Evolutionary conservation across 2,113 vertebrate species (phyloP), one percentile per base, ranked within the genome.

Genomic region (Labrus mixtus): DNA sequence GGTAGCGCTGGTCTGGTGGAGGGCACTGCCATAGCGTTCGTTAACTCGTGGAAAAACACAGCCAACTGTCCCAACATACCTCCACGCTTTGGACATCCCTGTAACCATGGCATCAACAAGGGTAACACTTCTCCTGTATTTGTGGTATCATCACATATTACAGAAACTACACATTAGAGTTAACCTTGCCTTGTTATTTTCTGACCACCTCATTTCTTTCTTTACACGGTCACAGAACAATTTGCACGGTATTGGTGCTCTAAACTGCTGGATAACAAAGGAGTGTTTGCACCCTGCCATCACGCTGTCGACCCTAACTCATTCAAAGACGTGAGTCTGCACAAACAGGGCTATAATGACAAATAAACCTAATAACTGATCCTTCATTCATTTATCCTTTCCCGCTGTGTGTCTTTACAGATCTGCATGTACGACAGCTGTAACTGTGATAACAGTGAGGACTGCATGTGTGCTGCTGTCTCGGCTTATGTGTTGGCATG

Each of bases 401-500:
- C 3, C 17, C 1, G 8, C 58, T 29, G 6, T 85, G 43, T 9
- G 10, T 83, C 68, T 41, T 41, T 8, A 25, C 87, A 99, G 98
- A 96, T 94, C 89, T 99, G 98, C 78, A 90, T 96, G 90, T 98
- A 98, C 48, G 97, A 98, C 94, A 97, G 90, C 0, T 99, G 98
- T 68, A 98, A 95, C 90, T 97, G 97, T 61, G 95, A 98, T 71
- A 95, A 90, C 51, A 97, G 94, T 0, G 97, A 98, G 81, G 94
- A 94, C 33, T 96, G 96, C 84, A 95, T 97, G 96, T 98, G 97
- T 57, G 94, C 96, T 15, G 94, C 95, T 0, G 89, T 97, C 55
- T 97, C 96, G 19, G 90, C 95, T 1, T 97, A 98, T 0, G 94
- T 94, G 50, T 90, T 89, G 8, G 95, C 95, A n/a, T 98, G 97